Evolutionary conservation across 1,140 invertebrate genomes (phyloP), one percentile per base, ranked within the genome.

Genomic region (Orchestia grillus): DNA sequence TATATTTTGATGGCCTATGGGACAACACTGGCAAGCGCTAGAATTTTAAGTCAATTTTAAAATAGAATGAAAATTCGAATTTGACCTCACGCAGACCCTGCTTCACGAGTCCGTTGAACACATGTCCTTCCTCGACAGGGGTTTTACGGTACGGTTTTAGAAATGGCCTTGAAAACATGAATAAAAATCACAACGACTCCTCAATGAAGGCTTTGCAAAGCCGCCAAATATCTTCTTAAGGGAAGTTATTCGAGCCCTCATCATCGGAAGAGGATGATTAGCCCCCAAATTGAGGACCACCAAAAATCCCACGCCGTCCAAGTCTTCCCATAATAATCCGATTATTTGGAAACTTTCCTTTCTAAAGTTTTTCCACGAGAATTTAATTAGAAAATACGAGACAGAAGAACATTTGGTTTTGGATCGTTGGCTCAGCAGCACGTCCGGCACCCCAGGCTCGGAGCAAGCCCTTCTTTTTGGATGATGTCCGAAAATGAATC

Each of bases 361-460:
- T 94, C 92, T 94, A 94, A 94, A 94, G 92, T 94, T 94, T 94
- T 94, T 47, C 92, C 92, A 94, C 92, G 92, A 94, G 92, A 45
- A 45, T 94, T 94, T 94, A 94, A 94, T 94, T 94, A 94, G 92
- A 94, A 94, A 94, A 94, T 94, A 94, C 92, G 92, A 94, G 92
- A 94, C 92, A 94, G 92, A 94, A 94, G 92, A 94, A 47, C 92
- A 94, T 44, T 94, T 94, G 92, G 92, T 47, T 94, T 47, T 40
- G 92, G 92, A 47, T 47, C 44, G 92, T 94, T 94, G 92, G 44
- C 8, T 44, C 40, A 0, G 43, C 36, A 47, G 43, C 44, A 44
- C 88, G 88, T 94, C 92, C 43, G 92, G 92, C 43, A 44, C 88
- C 41, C 11, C 43, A 11, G 23, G 92, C 11, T 94, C 36, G 44